Conservation (phyloP, 2,797 vertebrate genomes). For the Oreortyx pictus region DNA sequence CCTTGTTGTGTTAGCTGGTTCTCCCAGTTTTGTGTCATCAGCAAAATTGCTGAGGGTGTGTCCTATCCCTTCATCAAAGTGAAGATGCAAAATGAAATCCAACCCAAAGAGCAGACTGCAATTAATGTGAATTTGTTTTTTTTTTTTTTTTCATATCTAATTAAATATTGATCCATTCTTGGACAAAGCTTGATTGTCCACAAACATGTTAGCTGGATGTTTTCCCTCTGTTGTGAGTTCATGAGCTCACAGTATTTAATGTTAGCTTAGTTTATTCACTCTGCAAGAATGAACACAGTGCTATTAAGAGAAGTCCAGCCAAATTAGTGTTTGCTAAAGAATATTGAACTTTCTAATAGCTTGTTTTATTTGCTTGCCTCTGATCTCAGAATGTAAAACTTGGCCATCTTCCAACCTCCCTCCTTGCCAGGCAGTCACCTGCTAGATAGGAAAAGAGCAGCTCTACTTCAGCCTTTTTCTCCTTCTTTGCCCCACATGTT, state of each 20-base stretch:
- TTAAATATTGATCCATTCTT: slow-evolving; percentile 16
- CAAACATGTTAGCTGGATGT: background rate
- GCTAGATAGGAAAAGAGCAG: slow-evolving; percentile 49
- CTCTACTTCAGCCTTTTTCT: background rate
- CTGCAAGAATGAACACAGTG: slow-evolving; percentile 35
- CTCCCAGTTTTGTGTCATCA: background rate
- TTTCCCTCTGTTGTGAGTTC: background rate
- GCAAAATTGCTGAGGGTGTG: background rate
- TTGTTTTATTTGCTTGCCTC: slow-evolving; percentile 70
- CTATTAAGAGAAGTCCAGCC: slow-evolving; percentile 63
- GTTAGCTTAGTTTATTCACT: slow-evolving; percentile 39
- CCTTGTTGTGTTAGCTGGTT: background rate
- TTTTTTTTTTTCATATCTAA: background rate
- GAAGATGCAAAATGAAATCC: background rate
- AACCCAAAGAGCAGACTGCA: background rate
- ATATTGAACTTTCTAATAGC: slow-evolving; percentile 60
- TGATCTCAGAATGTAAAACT: slow-evolving; percentile 65
- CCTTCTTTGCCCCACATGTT: background rate
- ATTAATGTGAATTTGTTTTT: background rate
- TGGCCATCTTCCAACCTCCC: background rate
- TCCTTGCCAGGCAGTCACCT: slow-evolving; percentile 38
- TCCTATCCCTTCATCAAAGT: background rate
- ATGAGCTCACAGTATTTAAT: slow-evolving; percentile 29
- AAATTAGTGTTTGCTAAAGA: slow-evolving; percentile 66
- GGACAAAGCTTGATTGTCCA: background rate